Evolutionary conservation across 1,140 invertebrate species (phyloP), one percentile per base, ranked within the genome.

Genomic region (Panagrolaimus sp.): DNA sequence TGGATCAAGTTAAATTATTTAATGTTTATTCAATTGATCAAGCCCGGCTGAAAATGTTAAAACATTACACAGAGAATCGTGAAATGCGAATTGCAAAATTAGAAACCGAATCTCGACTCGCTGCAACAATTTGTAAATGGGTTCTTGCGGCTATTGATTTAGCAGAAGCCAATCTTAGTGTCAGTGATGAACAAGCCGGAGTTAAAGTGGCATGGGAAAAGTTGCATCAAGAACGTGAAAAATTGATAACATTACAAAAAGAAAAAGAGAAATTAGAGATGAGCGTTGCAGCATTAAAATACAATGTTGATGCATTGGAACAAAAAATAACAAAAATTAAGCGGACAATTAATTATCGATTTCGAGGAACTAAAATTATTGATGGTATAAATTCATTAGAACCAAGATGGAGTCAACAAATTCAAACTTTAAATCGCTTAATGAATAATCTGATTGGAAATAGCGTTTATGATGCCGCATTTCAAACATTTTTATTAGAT

Each of bases 131-230:
- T 8, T 75, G 62, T 28, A 64, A 71, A 38, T 73, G 71, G 71
- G 73, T 69, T 7, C 12, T 75, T 10, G 28, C 62, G n/a, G 63
- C 43, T 7, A 24, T 47, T 10, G 47, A 55, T n/a, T 15, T 73
- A 8, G 72, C 71, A 12, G 75, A 73, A 66, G 77, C 75, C 8
- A 28, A 68, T 43, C n/a, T 69, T 15, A 69, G 28, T 12, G 52
- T 58, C 17, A 14, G 21, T 21, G 28, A 21, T 0, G 52, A 58
- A 58, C 52, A 58, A 21, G 17, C 3, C 17, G 52, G 28, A 58
- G 21, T 21, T 24, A 28, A 21, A 58, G 17, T 12, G 1, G 21
- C 28, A 26, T 58, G 52, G 52, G 52, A 58, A 58, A 21, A 21
- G 17, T 58, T 58, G 17, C 21, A 58, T 26, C 21, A 58, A 14